Conservation (phyloP, 2,113 vertebrate genomes). For the Suricata suricatta region DNA sequence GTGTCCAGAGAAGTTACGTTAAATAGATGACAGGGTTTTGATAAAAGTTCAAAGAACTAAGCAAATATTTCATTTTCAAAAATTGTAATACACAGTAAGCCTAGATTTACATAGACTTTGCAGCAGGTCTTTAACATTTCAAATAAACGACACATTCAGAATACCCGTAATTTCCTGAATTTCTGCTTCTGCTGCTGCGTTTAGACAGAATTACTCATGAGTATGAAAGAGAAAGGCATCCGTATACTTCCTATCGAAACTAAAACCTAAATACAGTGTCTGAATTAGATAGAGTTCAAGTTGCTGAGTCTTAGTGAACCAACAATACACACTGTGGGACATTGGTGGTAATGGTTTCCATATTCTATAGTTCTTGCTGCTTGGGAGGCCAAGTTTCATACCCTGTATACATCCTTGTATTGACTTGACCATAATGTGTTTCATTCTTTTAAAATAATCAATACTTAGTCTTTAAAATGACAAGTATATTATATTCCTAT, state of each 20-base stretch:
- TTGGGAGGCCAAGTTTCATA: neutral
- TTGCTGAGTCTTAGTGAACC: neutral
- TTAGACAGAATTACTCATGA: neutral
- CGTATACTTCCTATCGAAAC: neutral
- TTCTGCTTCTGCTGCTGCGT: neutral
- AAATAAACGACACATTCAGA: neutral
- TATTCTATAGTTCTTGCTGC: neutral
- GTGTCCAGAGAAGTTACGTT: neutral
- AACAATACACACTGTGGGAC: accelerated
- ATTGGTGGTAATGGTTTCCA: accelerated
- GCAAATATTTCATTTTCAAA: neutral
- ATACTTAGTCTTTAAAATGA: neutral
- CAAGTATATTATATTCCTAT: neutral
- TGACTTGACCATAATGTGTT: neutral
- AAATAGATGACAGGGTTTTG: neutral
- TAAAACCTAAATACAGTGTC: neutral
- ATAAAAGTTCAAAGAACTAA: neutral
- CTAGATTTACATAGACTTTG: neutral
- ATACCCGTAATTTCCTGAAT: neutral
- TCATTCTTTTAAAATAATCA: neutral
- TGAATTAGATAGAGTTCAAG: neutral
- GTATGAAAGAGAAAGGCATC: neutral
- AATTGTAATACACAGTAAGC: neutral
- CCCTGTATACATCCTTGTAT: neutral
- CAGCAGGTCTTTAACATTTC: neutral